Evolutionary conservation across 1,140 invertebrate genomes (phyloP).

Genomic region (Pogonognathellus flavescens): DNA sequence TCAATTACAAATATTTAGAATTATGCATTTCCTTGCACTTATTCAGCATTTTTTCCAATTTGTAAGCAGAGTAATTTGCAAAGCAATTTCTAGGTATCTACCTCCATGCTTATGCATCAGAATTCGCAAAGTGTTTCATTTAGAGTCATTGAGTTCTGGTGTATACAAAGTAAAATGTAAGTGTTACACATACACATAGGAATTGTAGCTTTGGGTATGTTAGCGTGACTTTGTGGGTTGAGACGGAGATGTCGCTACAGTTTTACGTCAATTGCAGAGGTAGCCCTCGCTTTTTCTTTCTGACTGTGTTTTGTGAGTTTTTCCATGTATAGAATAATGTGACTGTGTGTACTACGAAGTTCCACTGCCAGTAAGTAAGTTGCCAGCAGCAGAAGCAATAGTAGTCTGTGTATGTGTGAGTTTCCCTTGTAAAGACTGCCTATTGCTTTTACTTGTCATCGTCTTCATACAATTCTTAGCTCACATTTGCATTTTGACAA

Average conservation of each 20-base stretch:
- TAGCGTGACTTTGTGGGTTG: background rate
- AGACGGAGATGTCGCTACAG: constrained; percentile 35
- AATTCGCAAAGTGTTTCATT: no score
- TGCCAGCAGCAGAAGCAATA: no score
- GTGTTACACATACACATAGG: no score
- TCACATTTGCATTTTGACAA: constrained; percentile 47
- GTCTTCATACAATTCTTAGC: constrained; percentile 36
- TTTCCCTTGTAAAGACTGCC: background rate
- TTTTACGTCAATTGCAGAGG: constrained; percentile 57
- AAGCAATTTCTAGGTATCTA: no score
- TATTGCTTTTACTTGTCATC: constrained; percentile 15
- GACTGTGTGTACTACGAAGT: background rate
- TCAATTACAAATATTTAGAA: no score
- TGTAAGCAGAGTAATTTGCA: no score
- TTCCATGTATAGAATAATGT: background rate
- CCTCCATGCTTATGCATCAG: no score
- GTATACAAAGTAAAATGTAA: background rate
- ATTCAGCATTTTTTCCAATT: no score
- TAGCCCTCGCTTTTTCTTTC: background rate
- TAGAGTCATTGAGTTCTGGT: no score
- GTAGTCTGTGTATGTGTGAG: background rate
- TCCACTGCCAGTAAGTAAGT: no score
- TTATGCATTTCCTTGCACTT: no score
- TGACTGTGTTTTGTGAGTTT: background rate
- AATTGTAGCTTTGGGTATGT: background rate